Evolutionary conservation across 2,888 invertebrate genomes (phyloP), one percentile per base, ranked within the genome.

Genomic region (Stenchaetothrips biformis): DNA sequence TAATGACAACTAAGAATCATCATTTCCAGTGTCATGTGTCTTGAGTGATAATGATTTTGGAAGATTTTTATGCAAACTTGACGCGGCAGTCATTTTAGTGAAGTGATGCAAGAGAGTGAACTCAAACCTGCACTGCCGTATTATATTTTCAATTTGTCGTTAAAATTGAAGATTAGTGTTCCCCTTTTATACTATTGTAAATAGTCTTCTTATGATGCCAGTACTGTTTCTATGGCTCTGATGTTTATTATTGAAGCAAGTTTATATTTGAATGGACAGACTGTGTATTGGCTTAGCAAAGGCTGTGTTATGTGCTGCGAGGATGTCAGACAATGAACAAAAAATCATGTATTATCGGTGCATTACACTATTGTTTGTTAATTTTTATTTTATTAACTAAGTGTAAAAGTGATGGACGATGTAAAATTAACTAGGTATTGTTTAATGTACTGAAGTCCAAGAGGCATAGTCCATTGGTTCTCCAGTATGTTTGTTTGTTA

Each of bases 191-290:
- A 74, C 67, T 74, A 74, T 74, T 74, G 67, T 74, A 74, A 74
- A 74, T 74, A 74, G 8, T 18, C 59, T 18, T 74, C 67, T 74
- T 74, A 74, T 74, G 11, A 25, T 74, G 67, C 67, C 67, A 74
- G 67, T 74, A 74, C 67, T 74, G 67, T 74, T 74, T 74, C 21
- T 74, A 74, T 8, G 67, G 67, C 67, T 21, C 67, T 74, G 11
- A 11, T 74, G 67, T 74, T 74, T 74, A 74, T 74, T 74, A 74
- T 74, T 74, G 25, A 74, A 74, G 67, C 67, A 74, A 74, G 67
- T 74, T 74, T 74, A 74, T 74, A 74, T 74, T 74, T 74, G 67
- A 74, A 74, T 74, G 67, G 67, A 74, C 67, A 74, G 67, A 74
- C 67, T 74, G 67, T 74, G 67, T 74, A 74, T 74, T 74, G 67